Evolutionary conservation across 2,888 invertebrate species (phyloP).

Genomic region (Gonocerus acuteangulatus): DNA sequence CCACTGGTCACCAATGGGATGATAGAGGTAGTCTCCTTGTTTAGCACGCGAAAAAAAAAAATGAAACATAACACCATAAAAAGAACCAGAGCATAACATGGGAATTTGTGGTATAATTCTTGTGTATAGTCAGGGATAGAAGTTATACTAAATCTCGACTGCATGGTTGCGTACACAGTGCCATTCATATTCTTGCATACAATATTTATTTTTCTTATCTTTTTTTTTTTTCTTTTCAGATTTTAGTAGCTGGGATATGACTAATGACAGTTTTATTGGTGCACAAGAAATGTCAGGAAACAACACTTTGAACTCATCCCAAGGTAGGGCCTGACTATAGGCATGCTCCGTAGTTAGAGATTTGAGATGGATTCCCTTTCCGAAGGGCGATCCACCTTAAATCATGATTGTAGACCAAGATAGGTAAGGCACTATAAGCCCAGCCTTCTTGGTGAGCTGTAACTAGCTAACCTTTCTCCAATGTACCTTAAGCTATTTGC

Average conservation of each 20-base stretch:
- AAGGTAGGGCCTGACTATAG: slow-evolving; percentile 18
- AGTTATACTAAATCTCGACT: too few relatives aligned
- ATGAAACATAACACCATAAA: too few relatives aligned
- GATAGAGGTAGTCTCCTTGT: too few relatives aligned
- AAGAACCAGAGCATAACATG: too few relatives aligned
- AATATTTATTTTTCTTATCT: too few relatives aligned
- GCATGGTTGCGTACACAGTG: too few relatives aligned
- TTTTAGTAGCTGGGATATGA: slow-evolving; percentile 19
- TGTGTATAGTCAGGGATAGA: too few relatives aligned
- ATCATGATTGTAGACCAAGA: neutral
- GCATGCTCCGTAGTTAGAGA: neutral
- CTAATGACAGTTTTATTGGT: slow-evolving; percentile 24
- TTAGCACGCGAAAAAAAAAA: too few relatives aligned
- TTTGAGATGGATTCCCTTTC: neutral
- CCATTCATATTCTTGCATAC: too few relatives aligned
- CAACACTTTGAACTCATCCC: slow-evolving; percentile 15
- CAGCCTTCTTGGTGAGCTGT: slow-evolving; percentile 11
- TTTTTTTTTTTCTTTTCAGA: slow-evolving; percentile 8
- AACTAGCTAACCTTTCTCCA: slow-evolving; percentile 1
- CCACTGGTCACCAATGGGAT: too few relatives aligned
- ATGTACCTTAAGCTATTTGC: slow-evolving; percentile 16
- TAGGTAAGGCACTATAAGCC: slow-evolving; percentile 12
- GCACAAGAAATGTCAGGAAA: slow-evolving; percentile 21
- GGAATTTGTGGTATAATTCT: too few relatives aligned
- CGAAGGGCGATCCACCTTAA: neutral